Conservation (phyloP, 2,113 vertebrate genomes). For the Lamprologus speciosus region DNA sequence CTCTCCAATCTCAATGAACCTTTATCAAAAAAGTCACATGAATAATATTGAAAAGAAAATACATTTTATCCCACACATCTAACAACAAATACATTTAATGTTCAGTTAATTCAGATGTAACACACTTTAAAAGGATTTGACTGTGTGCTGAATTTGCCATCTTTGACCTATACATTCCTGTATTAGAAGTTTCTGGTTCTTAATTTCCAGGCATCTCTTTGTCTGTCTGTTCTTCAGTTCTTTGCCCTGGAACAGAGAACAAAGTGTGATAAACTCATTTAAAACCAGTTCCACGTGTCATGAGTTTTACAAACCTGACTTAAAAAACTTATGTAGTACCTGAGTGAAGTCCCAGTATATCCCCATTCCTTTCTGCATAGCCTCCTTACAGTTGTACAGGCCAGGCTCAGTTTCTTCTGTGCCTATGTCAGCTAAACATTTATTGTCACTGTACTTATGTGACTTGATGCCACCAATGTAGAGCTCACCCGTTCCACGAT, state of each 20-base stretch:
- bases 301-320: too few relatives aligned
- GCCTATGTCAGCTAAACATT: too few relatives aligned
- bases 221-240: constrained; percentile 60
- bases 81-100: background rate
- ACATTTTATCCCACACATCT: background rate
- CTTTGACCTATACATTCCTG: constrained; percentile 56
- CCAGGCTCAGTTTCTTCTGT: too few relatives aligned
- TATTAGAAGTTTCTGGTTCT: constrained; percentile 7
- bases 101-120: background rate
- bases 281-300: too few relatives aligned
- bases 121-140: constrained; percentile 33
- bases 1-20: too few relatives aligned
- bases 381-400: too few relatives aligned
- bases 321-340: background rate
- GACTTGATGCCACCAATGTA: too few relatives aligned
- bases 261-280: background rate
- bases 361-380: too few relatives aligned
- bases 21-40: too few relatives aligned
- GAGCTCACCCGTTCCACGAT: too few relatives aligned
- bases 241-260: constrained; percentile 47
- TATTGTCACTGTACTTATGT: accelerated
- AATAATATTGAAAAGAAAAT: too few relatives aligned
- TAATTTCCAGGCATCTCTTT: constrained; percentile 61
- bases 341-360: too few relatives aligned
- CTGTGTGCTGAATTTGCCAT: constrained; percentile 50